phyloP scores from a whole-genome alignment of 2,113 vertebrate genomes.

The Amblyornis subalaris region DNA sequence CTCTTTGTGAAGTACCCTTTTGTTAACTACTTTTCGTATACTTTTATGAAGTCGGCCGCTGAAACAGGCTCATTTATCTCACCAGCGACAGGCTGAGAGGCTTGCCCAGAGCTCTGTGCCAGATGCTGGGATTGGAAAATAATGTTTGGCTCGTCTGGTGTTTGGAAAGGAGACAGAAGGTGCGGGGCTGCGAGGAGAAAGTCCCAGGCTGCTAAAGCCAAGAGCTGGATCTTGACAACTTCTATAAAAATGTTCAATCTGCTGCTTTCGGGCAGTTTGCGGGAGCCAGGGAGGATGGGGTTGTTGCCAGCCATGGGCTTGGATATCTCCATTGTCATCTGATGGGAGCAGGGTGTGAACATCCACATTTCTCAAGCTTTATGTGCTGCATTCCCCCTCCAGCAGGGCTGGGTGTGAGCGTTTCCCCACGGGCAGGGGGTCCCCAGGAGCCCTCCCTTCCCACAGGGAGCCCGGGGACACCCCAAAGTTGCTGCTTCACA shows the following conservation, averaged over 20 bases:
- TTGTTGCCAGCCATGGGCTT: not conserved
- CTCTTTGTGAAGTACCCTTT: slow-evolving; percentile 15
- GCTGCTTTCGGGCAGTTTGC: not conserved
- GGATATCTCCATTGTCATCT: not conserved
- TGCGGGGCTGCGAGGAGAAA: not conserved
- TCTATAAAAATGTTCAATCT: not conserved
- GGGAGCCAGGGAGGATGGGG: not conserved
- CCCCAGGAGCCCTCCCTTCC: not conserved
- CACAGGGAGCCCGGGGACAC: not conserved
- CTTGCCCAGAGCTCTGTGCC: not conserved
- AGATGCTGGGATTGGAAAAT: slow-evolving; percentile 24
- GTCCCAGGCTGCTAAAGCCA: not conserved
- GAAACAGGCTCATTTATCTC: slow-evolving; percentile 27
- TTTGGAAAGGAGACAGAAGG: slow-evolving; percentile 51
- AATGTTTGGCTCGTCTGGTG: slow-evolving; percentile 36
- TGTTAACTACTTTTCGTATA: slow-evolving; percentile 35
- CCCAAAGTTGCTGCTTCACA: not conserved
- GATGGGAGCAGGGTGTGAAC: not conserved
- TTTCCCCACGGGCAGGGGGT: not conserved
- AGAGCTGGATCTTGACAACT: not conserved
- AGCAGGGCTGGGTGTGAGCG: not conserved
- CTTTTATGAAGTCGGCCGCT: slow-evolving; percentile 38
- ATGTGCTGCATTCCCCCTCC: not conserved
- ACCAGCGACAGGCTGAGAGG: not conserved
- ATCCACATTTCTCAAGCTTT: not conserved